Base-by-base conservation (phyloP, 2,113 vertebrate species). In the Cyprinodon brontotheroides region DNA sequence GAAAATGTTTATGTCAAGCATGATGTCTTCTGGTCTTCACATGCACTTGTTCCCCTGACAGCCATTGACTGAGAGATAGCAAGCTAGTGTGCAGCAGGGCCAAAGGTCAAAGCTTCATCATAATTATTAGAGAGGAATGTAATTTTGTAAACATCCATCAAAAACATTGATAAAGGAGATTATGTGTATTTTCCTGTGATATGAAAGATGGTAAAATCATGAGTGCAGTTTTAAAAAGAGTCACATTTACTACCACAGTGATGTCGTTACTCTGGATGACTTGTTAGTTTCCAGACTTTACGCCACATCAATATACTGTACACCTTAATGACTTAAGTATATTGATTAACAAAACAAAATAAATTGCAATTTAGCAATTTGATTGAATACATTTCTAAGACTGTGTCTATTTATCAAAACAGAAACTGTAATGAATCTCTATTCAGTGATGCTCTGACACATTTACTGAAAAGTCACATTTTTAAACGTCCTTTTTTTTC, bases 401-500 rank as follows among this genome's bases (percentile, higher is more conserved):
- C 53, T 79, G 65, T 62, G 43, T 79, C 45, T 7, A n/a, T 88
- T 53, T 76, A 50, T 86, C 69, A 73, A 53, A 69, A 78, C 70
- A 74, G 57, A 62, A 36, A 75, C 22, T 4, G 64, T 45, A 78
- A 61, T 71, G 45, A 79, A 66, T 75, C 71, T 72, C 77, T 75
- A 17, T 82, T 87, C 78, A 88, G 65, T 86, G 65, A 47, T 69
- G 17, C 41, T 80, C 68, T 78, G 77, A 79, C 81, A 76, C 6
- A 61, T 82, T 84, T 83, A 72, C 77, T 73, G 64, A 61, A 81
- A 83, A 65, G 70, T n/a, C 72, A 59, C 61, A 84, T 83, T 80
- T 82, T 87, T 77, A 75, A 9, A 29, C n/a, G 20, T 14, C 29
- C 38, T 68, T 65, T 73, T 74, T 75, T 81, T 68, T 29, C 29